phyloP scores from a whole-genome alignment of 2,797 vertebrate species.

The Rhinophrynus dorsalis region DNA sequence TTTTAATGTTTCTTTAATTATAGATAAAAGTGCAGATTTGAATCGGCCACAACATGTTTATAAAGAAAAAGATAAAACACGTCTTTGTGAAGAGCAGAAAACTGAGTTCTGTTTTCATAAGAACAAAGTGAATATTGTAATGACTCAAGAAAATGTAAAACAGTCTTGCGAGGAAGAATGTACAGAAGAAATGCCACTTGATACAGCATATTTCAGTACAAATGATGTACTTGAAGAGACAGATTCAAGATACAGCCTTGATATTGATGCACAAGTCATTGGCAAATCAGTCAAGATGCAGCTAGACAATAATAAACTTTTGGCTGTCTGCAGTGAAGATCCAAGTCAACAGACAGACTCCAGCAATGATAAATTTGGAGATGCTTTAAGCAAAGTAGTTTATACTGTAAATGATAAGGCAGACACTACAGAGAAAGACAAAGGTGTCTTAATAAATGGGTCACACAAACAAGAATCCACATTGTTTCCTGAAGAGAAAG shows the following conservation, averaged over 20 bases:
- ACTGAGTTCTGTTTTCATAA: conserved; percentile 63
- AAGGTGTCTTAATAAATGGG: conserved; percentile 50
- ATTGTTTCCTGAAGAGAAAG: conserved; percentile 49
- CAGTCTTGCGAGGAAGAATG: conserved; percentile 46
- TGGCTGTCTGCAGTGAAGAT: conserved; percentile 50
- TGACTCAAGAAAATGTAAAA: conserved; percentile 47
- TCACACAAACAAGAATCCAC: conserved; percentile 49
- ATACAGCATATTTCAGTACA: conserved; percentile 36
- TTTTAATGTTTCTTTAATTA: background rate
- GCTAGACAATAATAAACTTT: conserved; percentile 50
- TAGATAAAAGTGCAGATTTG: conserved; percentile 51
- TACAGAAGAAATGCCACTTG: background rate
- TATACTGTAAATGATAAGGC: conserved; percentile 54
- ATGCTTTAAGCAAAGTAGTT: conserved; percentile 48
- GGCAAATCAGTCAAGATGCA: conserved; percentile 45
- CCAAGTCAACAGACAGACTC: conserved; percentile 53
- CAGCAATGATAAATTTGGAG: conserved; percentile 45
- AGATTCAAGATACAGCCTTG: conserved; percentile 45
- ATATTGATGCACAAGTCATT: conserved; percentile 32
- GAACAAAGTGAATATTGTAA: conserved; percentile 53
- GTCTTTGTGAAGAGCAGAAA: conserved; percentile 61
- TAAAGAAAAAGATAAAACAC: conserved; percentile 52
- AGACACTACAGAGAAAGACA: conserved; percentile 24
- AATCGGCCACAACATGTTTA: conserved; percentile 54
- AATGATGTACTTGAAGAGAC: conserved; percentile 50